Percentiles rank a stretch among this genome's conserved stretches.
Evolutionary conservation across 1,140 invertebrate species (phyloP).

Genomic region (Drosophila pectinifera): DNA sequence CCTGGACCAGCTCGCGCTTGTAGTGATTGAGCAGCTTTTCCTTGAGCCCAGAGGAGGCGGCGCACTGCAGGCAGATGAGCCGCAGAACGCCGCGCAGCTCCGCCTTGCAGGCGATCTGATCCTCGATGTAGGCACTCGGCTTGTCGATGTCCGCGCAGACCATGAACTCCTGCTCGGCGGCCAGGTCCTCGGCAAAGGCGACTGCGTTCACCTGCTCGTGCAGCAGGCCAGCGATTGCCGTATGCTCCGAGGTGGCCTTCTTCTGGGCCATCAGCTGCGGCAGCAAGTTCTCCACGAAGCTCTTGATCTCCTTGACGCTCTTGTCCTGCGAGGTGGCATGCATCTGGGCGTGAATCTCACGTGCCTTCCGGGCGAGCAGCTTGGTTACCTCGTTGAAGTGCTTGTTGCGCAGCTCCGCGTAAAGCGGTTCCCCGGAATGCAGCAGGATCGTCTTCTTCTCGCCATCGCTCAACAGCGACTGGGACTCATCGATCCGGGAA

Average conservation of each 20-base stretch:
- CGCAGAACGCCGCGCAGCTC: conserved; percentile 93
- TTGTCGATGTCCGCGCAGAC: conserved; percentile 96
- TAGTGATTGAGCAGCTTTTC: conserved; percentile 96
- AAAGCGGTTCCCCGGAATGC: conserved; percentile 96
- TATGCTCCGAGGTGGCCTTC: conserved; percentile 91
- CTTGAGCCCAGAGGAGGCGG: conserved; percentile 95
- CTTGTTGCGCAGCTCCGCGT: conserved; percentile 95
- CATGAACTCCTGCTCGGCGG: conserved; percentile 95
- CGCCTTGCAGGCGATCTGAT: conserved; percentile 93
- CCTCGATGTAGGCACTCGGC: conserved; percentile 94
- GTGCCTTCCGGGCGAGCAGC: conserved; percentile 94
- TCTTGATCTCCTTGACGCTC: conserved; percentile 96
- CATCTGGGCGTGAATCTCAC: conserved; percentile 93
- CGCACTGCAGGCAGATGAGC: conserved; percentile 95
- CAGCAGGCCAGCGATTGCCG: conserved; percentile 88
- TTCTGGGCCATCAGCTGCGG: conserved; percentile 96
- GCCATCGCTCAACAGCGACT: conserved; percentile 85
- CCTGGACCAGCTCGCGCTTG: conserved; percentile 95
- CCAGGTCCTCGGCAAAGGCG: conserved; percentile 86
- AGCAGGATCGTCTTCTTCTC: conserved; percentile 91
- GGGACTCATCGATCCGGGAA: conserved; percentile 10
- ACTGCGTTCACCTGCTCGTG: conserved; percentile 86
- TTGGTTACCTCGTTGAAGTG: conserved; percentile 97
- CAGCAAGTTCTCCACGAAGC: conserved; percentile 93
- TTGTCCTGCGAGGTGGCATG: conserved; percentile 94